Percentiles rank a stretch among this genome's conserved stretches.
phyloP scores from a whole-genome alignment of 2,797 vertebrate species.

The Bryconaethiops microstoma region DNA sequence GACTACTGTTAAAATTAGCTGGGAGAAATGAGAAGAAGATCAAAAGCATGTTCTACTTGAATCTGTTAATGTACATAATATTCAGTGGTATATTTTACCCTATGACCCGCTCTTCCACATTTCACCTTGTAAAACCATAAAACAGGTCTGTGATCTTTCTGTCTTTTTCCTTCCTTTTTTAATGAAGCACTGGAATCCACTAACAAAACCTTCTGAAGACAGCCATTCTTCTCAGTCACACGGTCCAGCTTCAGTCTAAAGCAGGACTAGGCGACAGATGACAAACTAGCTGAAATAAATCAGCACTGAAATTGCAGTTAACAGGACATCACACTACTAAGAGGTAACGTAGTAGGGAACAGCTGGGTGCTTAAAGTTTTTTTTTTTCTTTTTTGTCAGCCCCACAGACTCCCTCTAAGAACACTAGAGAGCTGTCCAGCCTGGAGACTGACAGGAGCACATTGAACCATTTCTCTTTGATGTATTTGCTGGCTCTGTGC shows the following conservation, averaged over 20 bases:
- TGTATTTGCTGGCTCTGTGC: conserved; percentile 10
- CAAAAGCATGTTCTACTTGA: too few relatives aligned
- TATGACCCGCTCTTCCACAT: too few relatives aligned
- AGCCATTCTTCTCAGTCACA: background rate
- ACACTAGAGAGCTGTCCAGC: background rate
- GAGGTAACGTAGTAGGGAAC: background rate
- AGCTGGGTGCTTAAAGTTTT: background rate
- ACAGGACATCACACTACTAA: background rate
- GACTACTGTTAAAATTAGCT: too few relatives aligned
- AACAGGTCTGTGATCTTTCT: too few relatives aligned
- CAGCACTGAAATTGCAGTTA: too few relatives aligned
- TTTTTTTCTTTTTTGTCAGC: too few relatives aligned
- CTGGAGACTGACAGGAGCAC: background rate
- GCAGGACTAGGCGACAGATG: background rate
- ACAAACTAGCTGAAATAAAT: background rate
- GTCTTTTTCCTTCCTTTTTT: background rate
- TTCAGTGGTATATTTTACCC: too few relatives aligned
- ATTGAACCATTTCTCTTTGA: conserved; percentile 26
- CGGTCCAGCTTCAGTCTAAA: background rate
- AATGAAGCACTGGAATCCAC: background rate
- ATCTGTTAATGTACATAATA: too few relatives aligned
- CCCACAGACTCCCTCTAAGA: background rate
- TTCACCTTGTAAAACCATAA: too few relatives aligned
- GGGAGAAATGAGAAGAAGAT: too few relatives aligned
- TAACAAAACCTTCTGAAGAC: background rate